Percentiles rank a stretch among this genome's conserved stretches.
Conservation (phyloP, 1,140 invertebrate genomes). For the Pentalonia nigronervosa region DNA sequence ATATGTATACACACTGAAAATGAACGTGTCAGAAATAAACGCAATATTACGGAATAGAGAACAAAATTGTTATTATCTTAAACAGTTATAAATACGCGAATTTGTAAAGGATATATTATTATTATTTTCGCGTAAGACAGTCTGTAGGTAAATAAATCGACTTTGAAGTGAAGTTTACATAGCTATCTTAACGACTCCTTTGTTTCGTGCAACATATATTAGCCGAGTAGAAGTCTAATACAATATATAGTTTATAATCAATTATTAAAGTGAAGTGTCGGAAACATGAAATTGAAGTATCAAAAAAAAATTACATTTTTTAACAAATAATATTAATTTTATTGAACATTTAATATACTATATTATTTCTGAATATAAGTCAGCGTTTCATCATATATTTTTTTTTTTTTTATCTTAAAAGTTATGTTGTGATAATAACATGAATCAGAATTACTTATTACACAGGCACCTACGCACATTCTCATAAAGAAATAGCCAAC, state of each 20-base stretch:
- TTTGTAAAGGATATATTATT: slow-evolving; percentile 3
- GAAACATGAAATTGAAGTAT: neutral
- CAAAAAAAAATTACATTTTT: neutral
- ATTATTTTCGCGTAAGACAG: neutral
- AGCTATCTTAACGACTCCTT: neutral
- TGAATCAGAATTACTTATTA: neutral
- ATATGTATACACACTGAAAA: neutral
- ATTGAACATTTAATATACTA: neutral
- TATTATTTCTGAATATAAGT: neutral
- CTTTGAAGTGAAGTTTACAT: neutral
- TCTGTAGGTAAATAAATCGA: neutral
- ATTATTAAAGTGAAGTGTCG: neutral
- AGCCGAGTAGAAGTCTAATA: neutral
- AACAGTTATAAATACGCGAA: neutral
- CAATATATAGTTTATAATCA: neutral
- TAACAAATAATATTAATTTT: neutral
- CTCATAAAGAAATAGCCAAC: neutral
- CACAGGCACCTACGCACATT: neutral
- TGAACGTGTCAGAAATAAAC: neutral
- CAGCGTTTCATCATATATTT: neutral
- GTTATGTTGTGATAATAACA: neutral
- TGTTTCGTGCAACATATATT: neutral
- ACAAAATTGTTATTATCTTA: neutral
- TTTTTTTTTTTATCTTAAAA: neutral
- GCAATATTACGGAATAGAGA: neutral